Base-by-base conservation (phyloP, 2,113 vertebrate genomes). In the Trochalopteron elliotii region DNA sequence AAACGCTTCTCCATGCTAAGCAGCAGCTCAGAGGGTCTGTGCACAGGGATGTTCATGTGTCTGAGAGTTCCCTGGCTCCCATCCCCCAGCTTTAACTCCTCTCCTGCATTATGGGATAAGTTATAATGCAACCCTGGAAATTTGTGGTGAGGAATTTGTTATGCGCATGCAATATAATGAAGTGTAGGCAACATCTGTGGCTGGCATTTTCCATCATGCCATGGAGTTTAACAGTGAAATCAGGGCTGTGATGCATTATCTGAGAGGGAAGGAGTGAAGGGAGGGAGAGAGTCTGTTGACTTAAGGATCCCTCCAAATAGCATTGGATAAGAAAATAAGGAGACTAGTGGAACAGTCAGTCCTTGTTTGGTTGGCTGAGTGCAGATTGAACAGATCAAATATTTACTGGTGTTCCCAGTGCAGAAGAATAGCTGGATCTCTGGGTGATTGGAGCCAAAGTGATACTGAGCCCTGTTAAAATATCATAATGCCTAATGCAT, bases 291-390 rank as follows among this genome's bases (percentile, higher is more conserved):
- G 61, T 61, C 35, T 93, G 65, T 93, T 95, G 96, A 90, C 69
- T 92, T 78, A 93, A 95, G 76, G 83, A 88, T 90, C 35, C 72
- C 69, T 92, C 80, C 90, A 87, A 95, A 90, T 72, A 95, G 45
- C 74, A 91, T 75, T 72, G 95, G 93, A 91, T 95, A 91, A 96
- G 91, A 94, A 96, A 96, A 91, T 95, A 91, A 91, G 91, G 49
- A 84, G 61, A 12, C 90, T 79, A 67, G 93, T 96, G 44, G 77
- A 89, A 94, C 65, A 89, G 72, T 83, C 72, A 94, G 85, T 92
- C 93, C 92, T 76, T 93, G 86, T 95, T 93, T 89, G 69, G 83
- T 81, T 93, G 90, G 17, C 80, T 93, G 96, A 45, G 56, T 87
- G 76, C 53, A 75, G 92, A 81, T n/a, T 92, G 88, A 84, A 57